Conservation (phyloP, 2,888 invertebrate species). For the Tryphoninae sp. region DNA sequence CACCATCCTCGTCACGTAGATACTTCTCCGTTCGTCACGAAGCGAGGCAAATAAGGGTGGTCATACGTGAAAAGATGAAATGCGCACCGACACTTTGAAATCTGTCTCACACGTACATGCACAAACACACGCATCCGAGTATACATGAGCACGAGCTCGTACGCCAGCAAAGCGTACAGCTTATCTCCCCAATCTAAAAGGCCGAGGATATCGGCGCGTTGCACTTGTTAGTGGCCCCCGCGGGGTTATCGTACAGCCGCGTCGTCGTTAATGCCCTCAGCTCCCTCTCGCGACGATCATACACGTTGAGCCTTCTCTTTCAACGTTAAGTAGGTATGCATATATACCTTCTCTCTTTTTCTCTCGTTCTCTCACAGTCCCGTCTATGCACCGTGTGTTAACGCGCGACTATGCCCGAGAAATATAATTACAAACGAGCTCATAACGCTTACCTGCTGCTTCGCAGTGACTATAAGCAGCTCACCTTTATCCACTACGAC, state of each 20-base stretch:
- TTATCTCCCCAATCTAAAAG: slow-evolving; percentile 76
- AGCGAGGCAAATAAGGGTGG: neutral
- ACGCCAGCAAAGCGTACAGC: slow-evolving; percentile 63
- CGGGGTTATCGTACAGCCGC: slow-evolving; percentile 64
- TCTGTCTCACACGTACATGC: slow-evolving; percentile 5
- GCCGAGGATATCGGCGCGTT: slow-evolving; percentile 71
- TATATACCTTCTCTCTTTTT: neutral
- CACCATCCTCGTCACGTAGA: neutral
- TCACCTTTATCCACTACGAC: slow-evolving; percentile 31
- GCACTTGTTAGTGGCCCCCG: slow-evolving; percentile 75
- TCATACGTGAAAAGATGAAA: slow-evolving; percentile 17
- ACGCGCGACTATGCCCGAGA: slow-evolving; percentile 46
- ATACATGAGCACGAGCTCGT: slow-evolving; percentile 64
- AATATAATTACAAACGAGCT: slow-evolving; percentile 60
- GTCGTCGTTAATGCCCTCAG: slow-evolving; percentile 62
- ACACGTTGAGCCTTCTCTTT: slow-evolving; percentile 46
- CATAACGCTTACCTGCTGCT: slow-evolving; percentile 43
- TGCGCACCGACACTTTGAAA: slow-evolving; percentile 46
- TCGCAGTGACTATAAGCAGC: slow-evolving; percentile 28
- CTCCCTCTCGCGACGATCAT: slow-evolving; percentile 59
- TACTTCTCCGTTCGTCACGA: neutral
- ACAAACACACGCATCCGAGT: slow-evolving; percentile 58
- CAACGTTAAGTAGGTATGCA: slow-evolving; percentile 57
- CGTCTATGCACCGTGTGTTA: slow-evolving; percentile 69
- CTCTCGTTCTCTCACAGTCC: slow-evolving; percentile 43